Conservation (phyloP, 2,888 invertebrate species). For the Drosophila subsilvestris region DNA sequence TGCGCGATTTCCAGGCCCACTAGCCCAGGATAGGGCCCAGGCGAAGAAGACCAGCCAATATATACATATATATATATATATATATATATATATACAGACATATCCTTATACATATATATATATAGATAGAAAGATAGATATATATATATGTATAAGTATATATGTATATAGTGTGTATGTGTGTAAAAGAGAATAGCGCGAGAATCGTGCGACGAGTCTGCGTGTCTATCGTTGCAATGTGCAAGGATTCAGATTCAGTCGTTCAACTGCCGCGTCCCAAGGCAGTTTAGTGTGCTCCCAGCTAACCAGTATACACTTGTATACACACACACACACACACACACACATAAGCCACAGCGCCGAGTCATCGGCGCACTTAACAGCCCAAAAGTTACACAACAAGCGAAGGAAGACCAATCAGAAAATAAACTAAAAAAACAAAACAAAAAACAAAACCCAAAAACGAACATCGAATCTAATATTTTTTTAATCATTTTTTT, state of each 20-base stretch:
- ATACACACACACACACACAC: neutral
- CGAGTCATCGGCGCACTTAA: conserved; percentile 2
- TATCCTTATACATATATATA: neutral
- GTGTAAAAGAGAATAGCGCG: conserved; percentile 36
- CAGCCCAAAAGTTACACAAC: conserved; percentile 1
- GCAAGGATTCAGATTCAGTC: conserved; percentile 83
- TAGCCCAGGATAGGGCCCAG: neutral
- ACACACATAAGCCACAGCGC: neutral
- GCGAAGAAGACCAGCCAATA: neutral
- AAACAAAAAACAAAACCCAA: no score
- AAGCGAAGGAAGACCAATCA: neutral
- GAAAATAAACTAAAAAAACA: neutral
- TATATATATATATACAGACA: neutral
- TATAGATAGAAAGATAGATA: no score
- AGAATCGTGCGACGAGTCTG: conserved; percentile 63
- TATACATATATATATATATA: neutral
- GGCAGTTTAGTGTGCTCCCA: conserved; percentile 82
- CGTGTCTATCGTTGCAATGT: conserved; percentile 72
- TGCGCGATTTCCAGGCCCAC: conserved; percentile 52
- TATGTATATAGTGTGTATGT: conserved; percentile 2
- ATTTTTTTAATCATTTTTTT: conserved; percentile 44
- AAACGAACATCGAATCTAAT: neutral
- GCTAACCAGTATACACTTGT: conserved; percentile 16
- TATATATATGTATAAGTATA: no score
- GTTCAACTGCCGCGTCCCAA: conserved; percentile 84